Base-by-base conservation (phyloP, 2,888 invertebrate species). In the Leptinotarsa rubiginosa region DNA sequence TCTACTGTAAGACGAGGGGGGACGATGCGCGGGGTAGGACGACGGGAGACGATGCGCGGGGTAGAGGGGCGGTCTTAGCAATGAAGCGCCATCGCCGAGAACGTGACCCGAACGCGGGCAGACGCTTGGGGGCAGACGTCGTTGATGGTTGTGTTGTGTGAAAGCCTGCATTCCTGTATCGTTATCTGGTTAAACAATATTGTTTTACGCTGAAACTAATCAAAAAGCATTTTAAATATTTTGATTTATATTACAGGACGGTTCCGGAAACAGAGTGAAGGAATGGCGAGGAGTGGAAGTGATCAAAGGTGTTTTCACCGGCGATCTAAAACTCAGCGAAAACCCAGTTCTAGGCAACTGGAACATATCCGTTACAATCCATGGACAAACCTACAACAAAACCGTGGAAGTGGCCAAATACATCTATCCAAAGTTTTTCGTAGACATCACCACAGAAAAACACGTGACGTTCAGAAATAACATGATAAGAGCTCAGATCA, bases 391-490 rank as follows among this genome's bases (percentile, higher is more conserved):
- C 1, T 88, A 85, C 84, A 90, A 92, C 73, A 94, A 95, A 84
- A 90, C 90, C 13, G 91, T 96, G 77, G 92, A 95, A 85, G 95
- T 98, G 7, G 96, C 96, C 10, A 96, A 97, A 88, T 97, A 97
- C 83, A 94, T 98, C 72, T 88, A 97, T 80, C 99, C 99, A 0
- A 97, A 97, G 86, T 99, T 97, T 87, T 93, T 97, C 84, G 95
- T 98, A 75, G 91, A 92, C 47, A 92, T 98, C 76, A 92, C 95
- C 79, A 91, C 96, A 49, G 94, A 96, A 0, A 91, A 94, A 70
- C 96, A 96, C 87, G 91, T 94, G 7, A 93, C 96, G 1, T 94
- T 95, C 85, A 92, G 92, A 78, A 96, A 96, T 70, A 93, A 93
- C 64, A 92, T 93, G 77, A 91, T 98, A 66, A 91, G 91, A 22